These are phyloP conservation scores for Xyrichtys novacula DNA, from an alignment of 2,797 vertebrate genomes.

Conservation along the genomic window DNA sequence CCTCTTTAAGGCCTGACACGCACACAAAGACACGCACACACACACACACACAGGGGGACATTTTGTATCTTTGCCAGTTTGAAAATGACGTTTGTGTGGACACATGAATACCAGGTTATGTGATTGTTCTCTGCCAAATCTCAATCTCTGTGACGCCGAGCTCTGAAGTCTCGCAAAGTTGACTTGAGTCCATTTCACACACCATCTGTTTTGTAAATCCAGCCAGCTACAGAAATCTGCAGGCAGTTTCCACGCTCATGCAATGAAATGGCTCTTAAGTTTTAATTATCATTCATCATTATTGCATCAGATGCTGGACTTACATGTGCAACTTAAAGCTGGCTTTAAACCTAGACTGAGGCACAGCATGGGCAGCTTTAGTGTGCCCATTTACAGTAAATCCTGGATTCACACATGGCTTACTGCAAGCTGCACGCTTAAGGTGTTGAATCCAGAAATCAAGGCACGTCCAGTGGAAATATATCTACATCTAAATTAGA, in stretches of 20 bases:
- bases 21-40: constrained; percentile 30
- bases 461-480: not conserved
- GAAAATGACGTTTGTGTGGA: constrained; percentile 58
- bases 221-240: constrained; percentile 55
- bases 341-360: constrained; percentile 16
- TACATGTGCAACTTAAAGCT: constrained; percentile 36
- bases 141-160: constrained; percentile 63
- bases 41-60: constrained; percentile 33
- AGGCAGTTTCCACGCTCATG: constrained; percentile 29
- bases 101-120: constrained; percentile 69
- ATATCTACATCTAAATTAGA: constrained; percentile 10
- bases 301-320: constrained; percentile 25
- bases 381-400: constrained; percentile 20
- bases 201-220: constrained; percentile 74
- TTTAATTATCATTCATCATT: constrained; percentile 42
- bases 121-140: constrained; percentile 66
- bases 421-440: constrained; percentile 29
- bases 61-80: constrained; percentile 54
- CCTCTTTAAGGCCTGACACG: constrained; percentile 61
- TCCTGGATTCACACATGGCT: constrained; percentile 26
- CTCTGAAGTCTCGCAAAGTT: constrained; percentile 68
- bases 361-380: constrained; percentile 9
- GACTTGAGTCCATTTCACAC: constrained; percentile 66
- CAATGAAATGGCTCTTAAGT: constrained; percentile 27
- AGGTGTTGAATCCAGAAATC: constrained; percentile 22